Conservation (phyloP, 1,140 invertebrate species). For the Acyrthosiphon pisum region DNA sequence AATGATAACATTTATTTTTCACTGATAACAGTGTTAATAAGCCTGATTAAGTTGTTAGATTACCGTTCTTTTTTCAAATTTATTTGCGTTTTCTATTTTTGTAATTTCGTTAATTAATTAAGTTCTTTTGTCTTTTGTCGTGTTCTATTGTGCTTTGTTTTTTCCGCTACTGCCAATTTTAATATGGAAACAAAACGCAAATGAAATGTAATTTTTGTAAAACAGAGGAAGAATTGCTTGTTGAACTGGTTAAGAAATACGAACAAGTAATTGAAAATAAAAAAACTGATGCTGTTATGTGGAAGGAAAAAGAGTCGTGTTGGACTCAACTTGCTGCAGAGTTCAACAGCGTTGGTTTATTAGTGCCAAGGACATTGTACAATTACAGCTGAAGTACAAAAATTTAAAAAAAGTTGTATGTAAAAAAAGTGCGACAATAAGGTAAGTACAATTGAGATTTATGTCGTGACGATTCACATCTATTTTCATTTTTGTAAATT, state of each 20-base stretch:
- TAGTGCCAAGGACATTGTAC: neutral
- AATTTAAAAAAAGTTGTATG: neutral
- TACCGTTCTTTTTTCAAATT: no score
- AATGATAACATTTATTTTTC: no score
- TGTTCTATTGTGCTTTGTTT: no score
- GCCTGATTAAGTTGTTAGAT: no score
- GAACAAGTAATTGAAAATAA: neutral
- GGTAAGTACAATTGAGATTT: no score
- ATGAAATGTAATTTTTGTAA: neutral
- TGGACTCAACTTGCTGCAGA: neutral
- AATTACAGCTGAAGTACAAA: neutral
- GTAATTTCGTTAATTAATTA: no score
- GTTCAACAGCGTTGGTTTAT: neutral
- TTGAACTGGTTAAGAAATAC: neutral
- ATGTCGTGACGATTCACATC: neutral
- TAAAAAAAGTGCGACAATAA: neutral
- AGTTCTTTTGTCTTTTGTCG: no score
- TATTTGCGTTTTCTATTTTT: no score
- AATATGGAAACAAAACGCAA: neutral
- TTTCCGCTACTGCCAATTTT: no score
- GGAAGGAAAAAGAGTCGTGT: neutral
- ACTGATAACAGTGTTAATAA: no score
- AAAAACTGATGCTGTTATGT: neutral
- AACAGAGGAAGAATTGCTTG: neutral
- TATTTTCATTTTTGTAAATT: slow-evolving; percentile 10